Evolutionary conservation across 2,888 invertebrate genomes (phyloP).

Genomic region (Pocota personata): DNA sequence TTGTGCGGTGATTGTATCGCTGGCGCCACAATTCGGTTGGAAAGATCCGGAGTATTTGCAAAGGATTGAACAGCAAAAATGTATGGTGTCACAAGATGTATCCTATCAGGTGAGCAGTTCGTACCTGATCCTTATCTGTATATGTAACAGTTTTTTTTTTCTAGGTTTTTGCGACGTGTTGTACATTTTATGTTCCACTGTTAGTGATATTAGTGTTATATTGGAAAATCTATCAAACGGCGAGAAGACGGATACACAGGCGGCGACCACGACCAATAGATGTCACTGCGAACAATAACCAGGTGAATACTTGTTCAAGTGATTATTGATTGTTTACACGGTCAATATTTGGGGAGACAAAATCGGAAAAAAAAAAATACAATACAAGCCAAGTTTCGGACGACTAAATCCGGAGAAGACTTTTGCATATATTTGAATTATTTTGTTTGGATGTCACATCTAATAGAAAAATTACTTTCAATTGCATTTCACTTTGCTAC

Average conservation of each 20-base stretch:
- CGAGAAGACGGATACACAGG: constrained; percentile 88
- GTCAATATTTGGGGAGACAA: too few species aligned
- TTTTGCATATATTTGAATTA: too few species aligned
- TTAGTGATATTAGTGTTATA: constrained; percentile 97
- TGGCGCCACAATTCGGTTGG: constrained; percentile 98
- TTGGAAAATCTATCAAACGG: constrained; percentile 98
- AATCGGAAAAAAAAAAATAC: too few species aligned
- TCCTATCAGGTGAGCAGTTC: constrained; percentile 89
- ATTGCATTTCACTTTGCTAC: too few species aligned
- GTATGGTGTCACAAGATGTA: constrained; percentile 96
- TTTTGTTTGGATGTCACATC: too few species aligned
- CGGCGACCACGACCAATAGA: constrained; percentile 82
- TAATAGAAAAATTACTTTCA: too few species aligned
- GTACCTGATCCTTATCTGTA: neutral
- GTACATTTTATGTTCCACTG: constrained; percentile 98
- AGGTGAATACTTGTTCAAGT: constrained; percentile 78
- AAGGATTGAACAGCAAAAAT: constrained; percentile 92
- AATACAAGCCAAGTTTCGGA: too few species aligned
- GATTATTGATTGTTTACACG: too few species aligned
- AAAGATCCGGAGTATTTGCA: constrained; percentile 95
- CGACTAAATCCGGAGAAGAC: too few species aligned
- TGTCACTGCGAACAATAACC: constrained; percentile 82
- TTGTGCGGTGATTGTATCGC: constrained; percentile 94
- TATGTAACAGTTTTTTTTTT: neutral
- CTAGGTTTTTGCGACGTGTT: constrained; percentile 93